These are phyloP conservation scores for Iselma pallidipennis DNA, from an alignment of 2,888 invertebrate genomes.

Conservation along the genomic window DNA sequence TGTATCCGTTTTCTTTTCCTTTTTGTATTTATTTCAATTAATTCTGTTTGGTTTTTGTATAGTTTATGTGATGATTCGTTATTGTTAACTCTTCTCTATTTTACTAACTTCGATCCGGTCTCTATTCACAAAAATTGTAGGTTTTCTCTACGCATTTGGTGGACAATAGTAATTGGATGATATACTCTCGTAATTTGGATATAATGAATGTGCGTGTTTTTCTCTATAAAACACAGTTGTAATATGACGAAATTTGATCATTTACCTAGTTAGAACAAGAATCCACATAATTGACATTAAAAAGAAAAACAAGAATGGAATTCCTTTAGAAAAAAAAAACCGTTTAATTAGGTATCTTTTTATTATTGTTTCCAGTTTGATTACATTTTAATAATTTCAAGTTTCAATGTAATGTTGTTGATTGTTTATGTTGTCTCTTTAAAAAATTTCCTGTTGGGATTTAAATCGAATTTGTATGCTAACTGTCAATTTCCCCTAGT, in stretches of 20 bases:
- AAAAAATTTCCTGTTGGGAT: constrained; percentile 9
- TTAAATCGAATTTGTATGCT: constrained; percentile 19
- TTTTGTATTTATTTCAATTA: not conserved
- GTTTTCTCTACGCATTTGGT: not conserved
- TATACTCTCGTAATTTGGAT: not conserved
- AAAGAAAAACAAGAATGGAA: no score
- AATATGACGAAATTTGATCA: not conserved
- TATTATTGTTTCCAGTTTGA: no score
- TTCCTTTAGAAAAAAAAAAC: no score
- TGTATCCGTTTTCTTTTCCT: not conserved
- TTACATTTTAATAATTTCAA: no score
- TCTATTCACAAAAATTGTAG: not conserved
- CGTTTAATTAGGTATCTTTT: no score
- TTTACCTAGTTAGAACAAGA: not conserved
- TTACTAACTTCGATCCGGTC: not conserved
- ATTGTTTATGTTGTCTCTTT: not conserved
- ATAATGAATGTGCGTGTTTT: not conserved
- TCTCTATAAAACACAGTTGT: not conserved
- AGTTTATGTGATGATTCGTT: no score
- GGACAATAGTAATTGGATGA: not conserved
- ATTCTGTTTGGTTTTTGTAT: no score
- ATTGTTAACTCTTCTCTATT: not conserved
- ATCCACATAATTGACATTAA: no score
- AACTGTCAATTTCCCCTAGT: constrained; percentile 10
- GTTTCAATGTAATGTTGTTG: no score